Percentiles rank a stretch among this genome's conserved stretches.
Conservation (phyloP, 2,113 vertebrate genomes). For the Ptychochromis oligacanthus region DNA sequence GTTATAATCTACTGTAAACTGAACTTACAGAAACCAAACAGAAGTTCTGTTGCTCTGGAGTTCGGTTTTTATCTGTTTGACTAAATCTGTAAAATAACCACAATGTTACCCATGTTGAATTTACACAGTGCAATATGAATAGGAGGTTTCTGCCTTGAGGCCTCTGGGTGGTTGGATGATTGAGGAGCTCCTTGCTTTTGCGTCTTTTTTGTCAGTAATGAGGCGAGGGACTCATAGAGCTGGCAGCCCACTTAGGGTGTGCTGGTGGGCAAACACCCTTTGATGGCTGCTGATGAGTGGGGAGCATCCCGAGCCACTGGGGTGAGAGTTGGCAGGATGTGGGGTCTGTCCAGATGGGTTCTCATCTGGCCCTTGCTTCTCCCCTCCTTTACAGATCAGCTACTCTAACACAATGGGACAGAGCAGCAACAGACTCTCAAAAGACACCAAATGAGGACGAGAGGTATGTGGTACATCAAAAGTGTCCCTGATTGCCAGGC, state of each 20-base stretch:
- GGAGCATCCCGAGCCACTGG: conserved; percentile 53
- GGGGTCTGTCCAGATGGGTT: conserved; percentile 75
- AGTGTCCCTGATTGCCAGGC: conserved; percentile 57
- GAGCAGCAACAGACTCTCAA: conserved; percentile 41
- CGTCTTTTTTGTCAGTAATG: conserved; percentile 61
- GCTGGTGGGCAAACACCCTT: conserved; percentile 64
- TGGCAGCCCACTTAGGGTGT: conserved; percentile 57
- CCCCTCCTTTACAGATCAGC: conserved; percentile 15
- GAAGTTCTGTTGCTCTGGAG: background rate
- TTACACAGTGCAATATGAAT: background rate
- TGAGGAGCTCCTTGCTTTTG: conserved; percentile 51
- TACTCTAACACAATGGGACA: conserved; percentile 38
- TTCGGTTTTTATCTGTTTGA: background rate
- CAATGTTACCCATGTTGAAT: background rate
- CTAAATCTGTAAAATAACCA: conserved; percentile 9
- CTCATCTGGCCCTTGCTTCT: conserved; percentile 59
- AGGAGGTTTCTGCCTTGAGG: conserved; percentile 6
- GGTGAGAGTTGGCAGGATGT: conserved; percentile 70
- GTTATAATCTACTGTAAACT: background rate
- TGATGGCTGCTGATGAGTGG: conserved; percentile 71
- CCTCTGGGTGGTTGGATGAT: conserved; percentile 52
- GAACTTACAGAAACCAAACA: background rate
- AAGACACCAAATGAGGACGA: conserved; percentile 63
- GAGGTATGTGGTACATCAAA: conserved; percentile 62
- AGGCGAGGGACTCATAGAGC: conserved; percentile 49